These are phyloP conservation scores for Penaeus monodon DNA, from an alignment of 2,888 invertebrate genomes.

Conservation along the genomic window DNA sequence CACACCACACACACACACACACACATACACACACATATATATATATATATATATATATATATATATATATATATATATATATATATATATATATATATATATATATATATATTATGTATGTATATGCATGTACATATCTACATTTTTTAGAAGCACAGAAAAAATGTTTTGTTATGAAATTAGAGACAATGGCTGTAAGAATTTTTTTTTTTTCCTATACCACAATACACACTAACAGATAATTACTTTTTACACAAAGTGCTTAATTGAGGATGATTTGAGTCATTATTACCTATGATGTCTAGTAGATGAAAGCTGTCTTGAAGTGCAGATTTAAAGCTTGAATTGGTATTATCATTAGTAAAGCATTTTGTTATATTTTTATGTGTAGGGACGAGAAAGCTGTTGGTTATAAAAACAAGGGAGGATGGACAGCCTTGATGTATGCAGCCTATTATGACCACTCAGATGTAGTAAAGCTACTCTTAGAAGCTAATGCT, in stretches of 20 bases:
- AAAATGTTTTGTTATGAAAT: neutral
- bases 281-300: no score
- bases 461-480: constrained; percentile 69
- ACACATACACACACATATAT: no score
- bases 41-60: no score
- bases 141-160: neutral
- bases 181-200: neutral
- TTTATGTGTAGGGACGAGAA: constrained; percentile 28
- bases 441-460: constrained; percentile 72
- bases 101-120: no score
- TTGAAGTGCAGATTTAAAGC: no score
- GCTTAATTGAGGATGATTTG: no score
- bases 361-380: neutral
- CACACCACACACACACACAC: neutral
- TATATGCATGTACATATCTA: no score
- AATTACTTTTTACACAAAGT: neutral
- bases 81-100: no score
- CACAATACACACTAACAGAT: neutral
- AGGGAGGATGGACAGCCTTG: constrained; percentile 71
- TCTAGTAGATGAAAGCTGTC: no score
- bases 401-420: constrained; percentile 66
- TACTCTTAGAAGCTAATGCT: constrained; percentile 67
- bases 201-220: neutral
- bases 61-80: no score
- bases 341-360: no score